Percentiles rank a stretch among this genome's conserved stretches.
These are phyloP conservation scores for Epistrophella euchroma DNA, from an alignment of 2,888 invertebrate genomes.

Conservation along the genomic window DNA sequence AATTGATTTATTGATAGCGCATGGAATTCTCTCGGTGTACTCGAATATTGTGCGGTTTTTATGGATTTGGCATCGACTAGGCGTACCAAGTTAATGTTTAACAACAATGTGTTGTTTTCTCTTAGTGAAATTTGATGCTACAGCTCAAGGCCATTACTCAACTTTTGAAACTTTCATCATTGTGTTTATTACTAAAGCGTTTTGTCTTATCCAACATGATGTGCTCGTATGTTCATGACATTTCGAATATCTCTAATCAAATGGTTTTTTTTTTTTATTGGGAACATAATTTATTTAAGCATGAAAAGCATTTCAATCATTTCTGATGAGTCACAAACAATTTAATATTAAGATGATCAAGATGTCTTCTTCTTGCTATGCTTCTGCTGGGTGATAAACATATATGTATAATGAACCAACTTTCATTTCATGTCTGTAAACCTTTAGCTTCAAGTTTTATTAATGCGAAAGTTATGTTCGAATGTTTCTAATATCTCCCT, in stretches of 20 bases:
- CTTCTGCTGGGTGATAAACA: not conserved
- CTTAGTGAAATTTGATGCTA: not conserved
- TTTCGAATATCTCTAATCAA: constrained; percentile 19
- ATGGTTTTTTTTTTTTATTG: too few species aligned
- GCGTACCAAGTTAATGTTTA: not conserved
- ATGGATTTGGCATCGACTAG: not conserved
- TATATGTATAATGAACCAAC: not conserved
- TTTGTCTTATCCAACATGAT: constrained; percentile 2
- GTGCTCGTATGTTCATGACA: constrained; percentile 12
- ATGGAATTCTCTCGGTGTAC: not conserved
- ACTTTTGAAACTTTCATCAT: not conserved
- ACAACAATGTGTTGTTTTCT: not conserved
- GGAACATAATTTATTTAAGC: not conserved
- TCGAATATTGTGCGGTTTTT: constrained; percentile 1
- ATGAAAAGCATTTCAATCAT: constrained; percentile 24
- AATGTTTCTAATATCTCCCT: constrained; percentile 10
- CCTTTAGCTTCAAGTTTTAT: constrained; percentile 1
- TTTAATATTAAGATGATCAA: not conserved
- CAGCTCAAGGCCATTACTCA: not conserved
- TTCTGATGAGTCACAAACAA: constrained; percentile 20
- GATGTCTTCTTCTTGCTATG: not conserved
- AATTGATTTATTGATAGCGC: constrained; percentile 25
- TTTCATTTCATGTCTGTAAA: not conserved
- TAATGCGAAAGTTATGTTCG: constrained; percentile 24
- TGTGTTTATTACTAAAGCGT: constrained; percentile 11